Conservation (phyloP, 2,113 vertebrate genomes). For the Saccopteryx bilineata region DNA sequence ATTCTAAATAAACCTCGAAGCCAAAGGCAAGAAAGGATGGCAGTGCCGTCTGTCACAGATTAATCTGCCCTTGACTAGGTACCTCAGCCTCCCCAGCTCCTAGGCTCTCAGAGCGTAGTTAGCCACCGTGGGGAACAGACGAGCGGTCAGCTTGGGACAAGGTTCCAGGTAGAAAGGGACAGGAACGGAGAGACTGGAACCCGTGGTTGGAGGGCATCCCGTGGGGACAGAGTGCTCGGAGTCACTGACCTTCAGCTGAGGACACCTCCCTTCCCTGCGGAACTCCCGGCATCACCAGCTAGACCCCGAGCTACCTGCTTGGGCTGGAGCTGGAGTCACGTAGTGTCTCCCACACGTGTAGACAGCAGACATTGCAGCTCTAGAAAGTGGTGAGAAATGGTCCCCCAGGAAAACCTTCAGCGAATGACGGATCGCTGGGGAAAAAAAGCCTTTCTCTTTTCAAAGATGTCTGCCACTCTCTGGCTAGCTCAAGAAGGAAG, state of each 20-base stretch:
- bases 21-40: slow-evolving; percentile 72
- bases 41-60: slow-evolving; percentile 66
- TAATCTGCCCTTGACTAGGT: slow-evolving; percentile 49
- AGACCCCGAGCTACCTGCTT: not conserved
- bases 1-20: slow-evolving; percentile 79
- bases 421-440: not conserved
- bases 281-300: not conserved
- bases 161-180: not conserved
- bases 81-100: not conserved
- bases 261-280: accelerated
- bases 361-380: not conserved
- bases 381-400: not conserved
- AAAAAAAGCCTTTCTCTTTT: not conserved
- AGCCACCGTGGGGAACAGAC: not conserved
- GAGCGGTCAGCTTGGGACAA: slow-evolving; percentile 65
- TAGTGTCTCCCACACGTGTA: not conserved
- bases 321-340: not conserved
- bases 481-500: not conserved
- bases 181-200: slow-evolving; percentile 35
- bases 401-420: not conserved
- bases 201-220: not conserved
- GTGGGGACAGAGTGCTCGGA: not conserved
- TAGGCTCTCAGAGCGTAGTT: slow-evolving; percentile 68
- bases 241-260: not conserved
- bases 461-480: not conserved